Conservation (phyloP, 2,797 vertebrate genomes). For the Pseudopleuronectes americanus region DNA sequence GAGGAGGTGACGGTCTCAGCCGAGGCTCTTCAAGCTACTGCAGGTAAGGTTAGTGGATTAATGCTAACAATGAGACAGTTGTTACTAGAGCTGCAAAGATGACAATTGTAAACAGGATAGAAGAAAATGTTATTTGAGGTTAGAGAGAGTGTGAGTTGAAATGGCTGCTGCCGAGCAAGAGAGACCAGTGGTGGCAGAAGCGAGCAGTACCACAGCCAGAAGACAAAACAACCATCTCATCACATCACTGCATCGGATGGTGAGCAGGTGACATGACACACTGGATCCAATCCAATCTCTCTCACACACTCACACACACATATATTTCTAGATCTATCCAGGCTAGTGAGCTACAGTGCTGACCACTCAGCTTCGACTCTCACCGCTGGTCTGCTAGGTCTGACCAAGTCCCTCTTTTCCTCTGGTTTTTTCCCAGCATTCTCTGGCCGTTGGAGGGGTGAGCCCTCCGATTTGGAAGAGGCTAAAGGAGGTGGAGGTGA, state of each 20-base stretch:
- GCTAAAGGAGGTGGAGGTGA: constrained; percentile 81
- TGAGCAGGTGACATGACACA: constrained; percentile 38
- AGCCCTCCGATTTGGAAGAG: constrained; percentile 94
- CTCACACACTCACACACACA: constrained; percentile 11
- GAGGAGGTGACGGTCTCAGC: constrained; percentile 6
- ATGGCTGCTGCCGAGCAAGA: constrained; percentile 32
- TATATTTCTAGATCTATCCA: constrained; percentile 40
- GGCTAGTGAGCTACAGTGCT: constrained; percentile 44
- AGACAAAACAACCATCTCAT: constrained; percentile 70
- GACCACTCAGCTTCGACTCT: constrained; percentile 71
- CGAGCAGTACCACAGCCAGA: background rate
- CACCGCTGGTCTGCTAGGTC: constrained; percentile 90
- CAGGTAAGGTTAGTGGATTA: constrained; percentile 68
- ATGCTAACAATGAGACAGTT: constrained; percentile 35
- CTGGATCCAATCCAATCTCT: background rate
- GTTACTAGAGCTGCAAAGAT: constrained; percentile 59
- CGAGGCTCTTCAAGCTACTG: constrained; percentile 46
- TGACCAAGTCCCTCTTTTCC: constrained; percentile 90
- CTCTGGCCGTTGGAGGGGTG: constrained; percentile 90
- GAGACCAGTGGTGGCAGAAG: constrained; percentile 37
- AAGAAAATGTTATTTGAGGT: constrained; percentile 17
- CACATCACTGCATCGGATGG: constrained; percentile 49
- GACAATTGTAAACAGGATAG: constrained; percentile 32
- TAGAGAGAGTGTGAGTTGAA: constrained; percentile 50
- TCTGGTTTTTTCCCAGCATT: constrained; percentile 89